A percentile compares a stretch with the other conserved stretches of the same genome.
Evolutionary conservation across 1,140 invertebrate species (phyloP).

Genomic region (Drosophila chauvacae): DNA sequence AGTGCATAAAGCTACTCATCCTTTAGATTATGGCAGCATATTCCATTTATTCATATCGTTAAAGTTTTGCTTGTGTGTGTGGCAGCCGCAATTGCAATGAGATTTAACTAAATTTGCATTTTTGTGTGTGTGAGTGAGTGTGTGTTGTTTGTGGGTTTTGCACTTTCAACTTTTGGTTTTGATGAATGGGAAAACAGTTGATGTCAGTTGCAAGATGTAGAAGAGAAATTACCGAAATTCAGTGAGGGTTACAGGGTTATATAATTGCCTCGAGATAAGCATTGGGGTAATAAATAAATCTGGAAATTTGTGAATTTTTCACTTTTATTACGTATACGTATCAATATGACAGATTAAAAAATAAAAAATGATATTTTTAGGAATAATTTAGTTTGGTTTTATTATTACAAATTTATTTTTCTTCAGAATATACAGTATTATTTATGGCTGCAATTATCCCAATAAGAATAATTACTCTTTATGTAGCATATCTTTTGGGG

Average conservation of each 20-base stretch:
- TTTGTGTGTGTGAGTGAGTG: constrained; percentile 18
- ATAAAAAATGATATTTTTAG: not conserved
- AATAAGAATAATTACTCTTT: not conserved
- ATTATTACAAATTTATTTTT: not conserved
- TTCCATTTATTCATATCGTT: constrained; percentile 43
- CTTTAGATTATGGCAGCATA: constrained; percentile 4
- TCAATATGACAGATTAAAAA: not conserved
- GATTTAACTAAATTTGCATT: constrained; percentile 61
- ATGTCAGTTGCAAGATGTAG: constrained; percentile 20
- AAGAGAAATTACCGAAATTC: constrained; percentile 2
- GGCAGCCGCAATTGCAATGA: constrained; percentile 54
- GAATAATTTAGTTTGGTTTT: not conserved
- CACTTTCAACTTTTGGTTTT: constrained; percentile 34
- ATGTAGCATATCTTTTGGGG: not conserved
- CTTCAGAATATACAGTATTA: not conserved
- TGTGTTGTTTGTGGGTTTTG: constrained; percentile 35
- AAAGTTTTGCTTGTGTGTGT: constrained; percentile 31
- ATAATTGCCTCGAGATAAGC: constrained; percentile 1
- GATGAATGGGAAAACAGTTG: constrained; percentile 36
- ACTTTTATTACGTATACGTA: constrained; percentile 1
- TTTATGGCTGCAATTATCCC: not conserved
- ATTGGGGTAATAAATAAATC: not conserved
- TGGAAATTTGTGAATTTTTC: not conserved
- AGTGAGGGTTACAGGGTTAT: constrained; percentile 8
- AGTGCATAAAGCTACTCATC: not conserved